Conservation (phyloP, 2,888 invertebrate species). For the Resseliella maxima region DNA sequence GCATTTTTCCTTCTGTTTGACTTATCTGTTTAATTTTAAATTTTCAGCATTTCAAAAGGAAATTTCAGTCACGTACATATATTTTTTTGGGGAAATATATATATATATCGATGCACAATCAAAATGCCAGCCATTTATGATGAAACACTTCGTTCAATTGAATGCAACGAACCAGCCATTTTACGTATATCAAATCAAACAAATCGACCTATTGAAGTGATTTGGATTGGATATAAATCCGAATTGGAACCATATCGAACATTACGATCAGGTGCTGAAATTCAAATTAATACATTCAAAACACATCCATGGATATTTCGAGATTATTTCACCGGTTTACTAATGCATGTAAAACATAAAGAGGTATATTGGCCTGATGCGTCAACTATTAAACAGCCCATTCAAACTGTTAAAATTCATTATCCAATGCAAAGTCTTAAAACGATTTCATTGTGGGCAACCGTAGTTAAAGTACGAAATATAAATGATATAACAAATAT, state of each 20-base stretch:
- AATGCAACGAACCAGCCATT: not conserved
- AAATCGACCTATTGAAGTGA: slow-evolving; percentile 70
- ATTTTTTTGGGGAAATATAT: not conserved
- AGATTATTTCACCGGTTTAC: slow-evolving; percentile 76
- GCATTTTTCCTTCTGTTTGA: no score
- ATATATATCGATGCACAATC: no score
- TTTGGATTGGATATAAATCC: slow-evolving; percentile 84
- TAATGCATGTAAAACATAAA: slow-evolving; percentile 71
- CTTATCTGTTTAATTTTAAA: no score
- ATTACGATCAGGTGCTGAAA: slow-evolving; percentile 68
- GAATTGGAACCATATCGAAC: slow-evolving; percentile 72
- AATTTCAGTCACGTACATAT: not conserved
- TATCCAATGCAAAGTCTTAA: slow-evolving; percentile 64
- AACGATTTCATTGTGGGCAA: slow-evolving; percentile 63
- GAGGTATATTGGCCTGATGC: slow-evolving; percentile 68
- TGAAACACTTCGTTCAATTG: not conserved
- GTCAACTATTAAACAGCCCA: slow-evolving; percentile 58
- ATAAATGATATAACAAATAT: not conserved
- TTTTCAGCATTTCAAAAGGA: no score
- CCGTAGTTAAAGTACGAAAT: slow-evolving; percentile 1
- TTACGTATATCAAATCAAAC: slow-evolving; percentile 59
- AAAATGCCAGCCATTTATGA: slow-evolving; percentile 1
- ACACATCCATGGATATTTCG: slow-evolving; percentile 89
- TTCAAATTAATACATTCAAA: slow-evolving; percentile 77
- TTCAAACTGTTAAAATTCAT: slow-evolving; percentile 62